These are phyloP conservation scores for Orcinus orca DNA, from an alignment of 2,113 vertebrate species.

Conservation along the genomic window DNA sequence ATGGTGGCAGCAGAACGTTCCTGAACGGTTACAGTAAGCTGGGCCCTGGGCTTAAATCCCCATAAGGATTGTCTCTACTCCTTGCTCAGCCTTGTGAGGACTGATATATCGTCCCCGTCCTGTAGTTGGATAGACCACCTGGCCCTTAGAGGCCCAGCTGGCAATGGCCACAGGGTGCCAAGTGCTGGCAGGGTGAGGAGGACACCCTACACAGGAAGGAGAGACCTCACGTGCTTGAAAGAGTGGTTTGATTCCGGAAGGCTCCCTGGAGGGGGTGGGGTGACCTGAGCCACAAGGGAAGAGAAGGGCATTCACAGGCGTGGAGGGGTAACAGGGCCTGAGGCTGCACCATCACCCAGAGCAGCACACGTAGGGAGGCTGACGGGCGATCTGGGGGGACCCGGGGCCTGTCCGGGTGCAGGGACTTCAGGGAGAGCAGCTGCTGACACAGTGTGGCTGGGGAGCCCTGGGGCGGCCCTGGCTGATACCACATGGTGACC, in stretches of 20 bases:
- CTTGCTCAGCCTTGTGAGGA: not conserved
- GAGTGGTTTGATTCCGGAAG: not conserved
- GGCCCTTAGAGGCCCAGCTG: not conserved
- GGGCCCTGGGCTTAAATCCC: not conserved
- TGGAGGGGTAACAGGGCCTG: not conserved
- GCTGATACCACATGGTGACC: not conserved
- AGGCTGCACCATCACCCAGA: not conserved
- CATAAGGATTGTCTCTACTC: not conserved
- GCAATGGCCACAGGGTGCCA: not conserved
- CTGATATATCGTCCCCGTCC: not conserved
- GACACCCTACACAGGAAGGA: not conserved
- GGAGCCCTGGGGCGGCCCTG: not conserved
- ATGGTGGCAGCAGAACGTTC: fast-evolving
- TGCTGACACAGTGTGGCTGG: not conserved
- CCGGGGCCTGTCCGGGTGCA: fast-evolving
- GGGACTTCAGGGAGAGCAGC: not conserved
- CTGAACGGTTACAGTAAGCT: not conserved
- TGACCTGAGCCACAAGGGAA: not conserved
- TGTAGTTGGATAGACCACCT: not conserved
- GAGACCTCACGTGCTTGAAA: not conserved
- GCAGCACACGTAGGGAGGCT: not conserved
- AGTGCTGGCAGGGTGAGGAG: not conserved
- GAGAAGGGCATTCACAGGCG: not conserved
- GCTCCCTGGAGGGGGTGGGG: not conserved
- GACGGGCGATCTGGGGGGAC: not conserved